These are phyloP conservation scores for Hydrozoanthus gracilis DNA, from an alignment of 92 coral and sea anemone species.

Conservation along the genomic window DNA sequence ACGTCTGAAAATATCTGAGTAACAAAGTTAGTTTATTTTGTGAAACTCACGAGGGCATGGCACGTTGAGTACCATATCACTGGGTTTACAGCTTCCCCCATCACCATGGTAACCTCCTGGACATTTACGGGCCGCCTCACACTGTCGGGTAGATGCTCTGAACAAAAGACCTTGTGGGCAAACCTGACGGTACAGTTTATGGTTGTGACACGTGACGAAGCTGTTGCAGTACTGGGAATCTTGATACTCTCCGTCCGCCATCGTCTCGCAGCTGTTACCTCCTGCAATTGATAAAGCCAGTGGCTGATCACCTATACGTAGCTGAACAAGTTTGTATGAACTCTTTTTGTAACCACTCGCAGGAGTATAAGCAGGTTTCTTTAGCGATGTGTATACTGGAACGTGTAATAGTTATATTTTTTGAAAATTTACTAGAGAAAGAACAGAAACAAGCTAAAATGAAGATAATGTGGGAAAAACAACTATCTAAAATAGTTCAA, in stretches of 20 bases:
- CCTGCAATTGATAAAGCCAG: background rate
- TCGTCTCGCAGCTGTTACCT: background rate
- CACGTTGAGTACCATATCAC: constrained; percentile 22
- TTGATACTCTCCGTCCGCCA: constrained; percentile 34
- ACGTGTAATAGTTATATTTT: too few species aligned
- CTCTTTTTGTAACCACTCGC: too few species aligned
- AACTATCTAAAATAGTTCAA: too few species aligned
- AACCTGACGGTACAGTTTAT: constrained; percentile 21
- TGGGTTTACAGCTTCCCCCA: background rate
- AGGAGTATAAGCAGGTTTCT: too few species aligned
- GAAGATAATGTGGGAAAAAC: too few species aligned
- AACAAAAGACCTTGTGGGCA: constrained; percentile 4
- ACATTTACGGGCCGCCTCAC: constrained; percentile 2
- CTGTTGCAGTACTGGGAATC: constrained; percentile 37
- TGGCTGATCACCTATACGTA: too few species aligned
- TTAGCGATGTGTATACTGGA: too few species aligned
- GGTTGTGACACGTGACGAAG: constrained; percentile 16
- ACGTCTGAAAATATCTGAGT: background rate
- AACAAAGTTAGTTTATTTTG: background rate
- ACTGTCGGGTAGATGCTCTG: constrained; percentile 27
- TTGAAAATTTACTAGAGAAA: too few species aligned
- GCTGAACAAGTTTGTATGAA: too few species aligned
- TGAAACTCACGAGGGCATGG: constrained; percentile 25
- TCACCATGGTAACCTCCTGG: constrained; percentile 24
- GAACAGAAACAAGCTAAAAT: too few species aligned